Evolutionary conservation across 2,888 invertebrate genomes (phyloP), one percentile per base, ranked within the genome.

Genomic region (Tromatobia lineatoria): DNA sequence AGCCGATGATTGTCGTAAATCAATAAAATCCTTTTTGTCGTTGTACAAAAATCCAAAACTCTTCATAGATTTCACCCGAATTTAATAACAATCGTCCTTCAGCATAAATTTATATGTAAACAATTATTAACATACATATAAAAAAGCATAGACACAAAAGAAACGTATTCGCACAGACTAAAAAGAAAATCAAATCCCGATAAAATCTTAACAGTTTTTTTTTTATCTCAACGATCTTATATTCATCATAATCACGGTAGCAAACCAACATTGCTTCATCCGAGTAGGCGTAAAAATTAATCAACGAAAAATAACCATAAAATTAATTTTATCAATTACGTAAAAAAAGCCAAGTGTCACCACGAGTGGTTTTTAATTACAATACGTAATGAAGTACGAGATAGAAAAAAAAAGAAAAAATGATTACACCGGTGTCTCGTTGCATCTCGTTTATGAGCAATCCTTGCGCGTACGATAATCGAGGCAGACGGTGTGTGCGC

Each of bases 371-470:
- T 20, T 54, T 54, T 54, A 20, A 18, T 20, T 54, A 8, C 10
- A 54, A 54, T 23, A 13, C 25, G 11, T 54, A 23, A 11, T 54
- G 54, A 54, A 59, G 29, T 29, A 50, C 8, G 20, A 67, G 20
- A 15, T 50, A 25, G 3, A 50, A 29, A 69, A 47, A 54, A 23
- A 54, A 23, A 23, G 23, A 54, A 54, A 25, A 25, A 25, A 23
- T 13, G 15, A 6, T 29, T 59, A 1, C 6, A 59, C 13, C 57
- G 25, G 23, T n/a, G n/a, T 34, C 8, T 61, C 54, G 20, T 18
- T 34, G 34, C 34, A 34, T 61, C 38, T 38, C 34, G n/a, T 34
- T 61, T n/a, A 61, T 61, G 59, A 61, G 34, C 6, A 15, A 61
- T 29, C n/a, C 34, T 7, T 7, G 59, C 15, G 15, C 20, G 13